Evolutionary conservation across 1,140 invertebrate species (phyloP).

Genomic region (Maniola jurtina): DNA sequence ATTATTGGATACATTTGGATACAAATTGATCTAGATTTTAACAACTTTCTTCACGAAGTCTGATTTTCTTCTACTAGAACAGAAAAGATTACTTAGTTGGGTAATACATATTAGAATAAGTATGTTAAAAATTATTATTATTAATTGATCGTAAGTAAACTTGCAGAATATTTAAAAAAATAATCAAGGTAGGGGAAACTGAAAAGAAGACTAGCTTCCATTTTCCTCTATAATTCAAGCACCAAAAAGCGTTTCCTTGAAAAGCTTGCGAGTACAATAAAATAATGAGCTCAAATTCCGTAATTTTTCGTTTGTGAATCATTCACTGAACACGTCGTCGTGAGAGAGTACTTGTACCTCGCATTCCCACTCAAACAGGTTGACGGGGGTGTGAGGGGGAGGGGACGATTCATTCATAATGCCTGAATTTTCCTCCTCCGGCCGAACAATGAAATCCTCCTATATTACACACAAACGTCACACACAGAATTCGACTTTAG

Average conservation of each 20-base stretch:
- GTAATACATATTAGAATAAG: too few species aligned
- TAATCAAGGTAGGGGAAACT: neutral
- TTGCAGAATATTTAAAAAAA: neutral
- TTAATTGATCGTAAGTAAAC: neutral
- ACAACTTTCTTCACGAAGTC: too few species aligned
- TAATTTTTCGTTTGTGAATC: conserved; percentile 1
- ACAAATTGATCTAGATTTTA: too few species aligned
- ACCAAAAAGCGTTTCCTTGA: neutral
- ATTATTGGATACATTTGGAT: too few species aligned
- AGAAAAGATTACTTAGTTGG: too few species aligned
- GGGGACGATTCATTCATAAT: conserved; percentile 20
- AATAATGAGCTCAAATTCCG: neutral
- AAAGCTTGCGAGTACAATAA: neutral
- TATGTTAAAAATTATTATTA: too few species aligned
- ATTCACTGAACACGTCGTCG: neutral
- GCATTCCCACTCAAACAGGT: conserved; percentile 21
- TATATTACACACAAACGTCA: conserved; percentile 2
- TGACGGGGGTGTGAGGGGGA: conserved; percentile 6
- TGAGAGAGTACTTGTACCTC: conserved; percentile 22
- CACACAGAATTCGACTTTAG: conserved; percentile 4
- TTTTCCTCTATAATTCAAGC: neutral
- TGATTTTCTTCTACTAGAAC: too few species aligned
- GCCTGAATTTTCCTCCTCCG: conserved; percentile 25
- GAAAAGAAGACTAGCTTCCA: neutral
- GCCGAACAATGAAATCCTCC: conserved; percentile 3